phyloP scores from a whole-genome alignment of 2,888 invertebrate species.

The Athetis lepigone region DNA sequence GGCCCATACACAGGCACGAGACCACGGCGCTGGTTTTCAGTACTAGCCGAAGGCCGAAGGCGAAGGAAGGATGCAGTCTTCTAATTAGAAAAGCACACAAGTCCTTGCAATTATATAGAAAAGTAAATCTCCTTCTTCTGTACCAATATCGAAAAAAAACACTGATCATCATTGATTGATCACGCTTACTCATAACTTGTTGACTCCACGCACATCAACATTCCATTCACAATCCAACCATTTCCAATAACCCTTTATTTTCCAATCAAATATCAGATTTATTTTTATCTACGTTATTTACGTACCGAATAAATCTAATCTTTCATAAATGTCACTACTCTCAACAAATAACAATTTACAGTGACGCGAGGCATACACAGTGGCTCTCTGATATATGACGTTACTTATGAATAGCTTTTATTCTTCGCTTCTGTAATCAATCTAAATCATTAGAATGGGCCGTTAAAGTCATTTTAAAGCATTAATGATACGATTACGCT shows the following conservation, averaged over 20 bases:
- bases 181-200: conserved; percentile 3
- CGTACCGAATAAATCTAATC: conserved; percentile 54
- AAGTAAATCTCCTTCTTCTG: too few species aligned
- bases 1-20: too few species aligned
- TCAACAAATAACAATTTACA: conserved; percentile 54
- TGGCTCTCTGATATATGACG: conserved; percentile 59
- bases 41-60: too few species aligned
- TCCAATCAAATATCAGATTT: conserved; percentile 28
- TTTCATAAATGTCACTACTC: conserved; percentile 56
- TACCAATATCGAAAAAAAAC: too few species aligned
- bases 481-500: conserved; percentile 84
- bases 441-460: conserved; percentile 82
- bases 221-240: conserved; percentile 8
- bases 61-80: too few species aligned
- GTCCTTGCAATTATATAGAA: too few species aligned
- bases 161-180: neutral
- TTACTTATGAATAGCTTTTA: conserved; percentile 64
- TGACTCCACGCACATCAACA: neutral
- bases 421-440: conserved; percentile 75
- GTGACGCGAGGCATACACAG: conserved; percentile 41
- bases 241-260: conserved; percentile 27
- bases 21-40: too few species aligned
- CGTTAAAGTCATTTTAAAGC: conserved; percentile 82
- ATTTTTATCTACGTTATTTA: conserved; percentile 45
- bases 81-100: too few species aligned